These are phyloP conservation scores for Dendrocincla tyrannina DNA, from an alignment of 2,797 vertebrate genomes.

Conservation along the genomic window DNA sequence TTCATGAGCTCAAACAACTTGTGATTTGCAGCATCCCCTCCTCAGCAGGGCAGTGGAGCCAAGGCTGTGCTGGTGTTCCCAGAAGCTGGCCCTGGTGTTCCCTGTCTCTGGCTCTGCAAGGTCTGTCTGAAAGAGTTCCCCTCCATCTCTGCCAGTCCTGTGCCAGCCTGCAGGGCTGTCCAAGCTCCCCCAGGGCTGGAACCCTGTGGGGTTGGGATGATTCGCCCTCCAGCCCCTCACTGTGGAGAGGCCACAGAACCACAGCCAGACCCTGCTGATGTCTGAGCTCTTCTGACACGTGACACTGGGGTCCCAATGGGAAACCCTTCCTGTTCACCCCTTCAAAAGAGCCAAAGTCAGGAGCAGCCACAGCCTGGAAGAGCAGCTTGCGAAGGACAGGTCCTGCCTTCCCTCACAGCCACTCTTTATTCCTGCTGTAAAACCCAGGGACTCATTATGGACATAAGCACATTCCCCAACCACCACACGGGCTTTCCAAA, in stretches of 20 bases:
- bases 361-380: not conserved
- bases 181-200: not conserved
- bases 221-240: rapidly evolving
- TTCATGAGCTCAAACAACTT: not conserved
- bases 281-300: not conserved
- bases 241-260: not conserved
- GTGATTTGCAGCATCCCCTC: not conserved
- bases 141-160: not conserved
- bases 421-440: not conserved
- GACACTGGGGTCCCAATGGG: not conserved
- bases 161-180: not conserved
- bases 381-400: not conserved
- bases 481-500: not conserved
- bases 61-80: not conserved
- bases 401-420: not conserved
- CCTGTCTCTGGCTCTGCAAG: not conserved
- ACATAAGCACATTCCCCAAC: constrained; percentile 40
- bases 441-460: constrained; percentile 17
- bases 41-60: not conserved
- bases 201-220: rapidly evolving
- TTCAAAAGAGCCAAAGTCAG: not conserved
- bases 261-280: not conserved
- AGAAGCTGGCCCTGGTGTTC: not conserved
- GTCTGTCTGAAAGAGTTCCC: not conserved
- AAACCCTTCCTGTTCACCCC: not conserved